Evolutionary conservation across 2,797 vertebrate species (phyloP), one percentile per base, ranked within the genome.

Genomic region (Peromyscus nudipes): DNA sequence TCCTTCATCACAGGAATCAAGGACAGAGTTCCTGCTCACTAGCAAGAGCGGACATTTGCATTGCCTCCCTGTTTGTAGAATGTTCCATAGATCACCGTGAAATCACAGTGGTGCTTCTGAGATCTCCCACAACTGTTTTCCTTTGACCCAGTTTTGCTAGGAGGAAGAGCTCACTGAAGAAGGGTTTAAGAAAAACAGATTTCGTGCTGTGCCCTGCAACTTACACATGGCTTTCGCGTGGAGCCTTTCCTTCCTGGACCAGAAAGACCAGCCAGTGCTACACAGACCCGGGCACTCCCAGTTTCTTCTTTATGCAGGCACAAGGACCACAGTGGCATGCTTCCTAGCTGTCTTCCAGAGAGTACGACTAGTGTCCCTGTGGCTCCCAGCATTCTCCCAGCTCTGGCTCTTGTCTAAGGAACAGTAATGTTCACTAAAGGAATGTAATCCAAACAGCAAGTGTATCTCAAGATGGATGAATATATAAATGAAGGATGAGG

Each of bases 111-210:
- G 64, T 31, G 13, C 29, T 80, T 80, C 57, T 76, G 29, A n/a
- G 16, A 29, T 12, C 52, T 86, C 60, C 19, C 6, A 7, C 1
- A 60, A 29, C 86, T 37, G 31, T 27, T 64, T n/a, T 62, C 8
- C 25, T 31, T 23, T 84, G 76, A 43, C 9, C 34, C 65, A 69
- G 3, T 76, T 85, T 77, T 29, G 27, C 73, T 60, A 64, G 62
- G 75, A 93, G 62, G 62, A 93, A 31, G 46, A 82, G 73, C 82
- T 91, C 37, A 57, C 79, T 31, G 57, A 91, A 57, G 82, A 12
- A 34, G 43, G 13, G 71, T 25, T 57, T 57, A 90, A 90, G 86
- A 83, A 88, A 88, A 90, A 86, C 8, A 60, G 11, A 40, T 77
- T 89, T 77, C 71, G 16, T 5, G 57, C 77, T 76, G 73, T 34